Percentiles rank a stretch among this genome's conserved stretches.
Conservation (phyloP, 2,888 invertebrate genomes). For the Agrochola litura region DNA sequence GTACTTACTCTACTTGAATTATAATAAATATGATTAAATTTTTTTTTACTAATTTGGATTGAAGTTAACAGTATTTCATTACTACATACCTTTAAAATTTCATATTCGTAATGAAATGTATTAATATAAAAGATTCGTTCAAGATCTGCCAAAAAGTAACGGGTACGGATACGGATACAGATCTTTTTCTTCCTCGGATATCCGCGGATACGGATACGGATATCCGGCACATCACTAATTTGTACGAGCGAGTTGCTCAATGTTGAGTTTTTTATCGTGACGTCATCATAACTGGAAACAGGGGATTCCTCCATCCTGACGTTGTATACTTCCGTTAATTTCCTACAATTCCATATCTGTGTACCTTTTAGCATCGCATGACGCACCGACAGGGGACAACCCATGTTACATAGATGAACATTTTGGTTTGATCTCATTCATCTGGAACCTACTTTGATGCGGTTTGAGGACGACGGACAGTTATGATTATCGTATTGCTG, state of each 20-base stretch:
- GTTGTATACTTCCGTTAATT: neutral
- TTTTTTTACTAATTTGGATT: too few species aligned
- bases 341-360: neutral
- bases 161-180: too few species aligned
- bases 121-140: too few species aligned
- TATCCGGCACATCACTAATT: too few species aligned
- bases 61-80: too few species aligned
- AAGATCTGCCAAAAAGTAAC: too few species aligned
- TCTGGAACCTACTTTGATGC: conserved; percentile 8
- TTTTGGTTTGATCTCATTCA: neutral
- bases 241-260: neutral
- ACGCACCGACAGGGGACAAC: conserved; percentile 2
- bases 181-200: too few species aligned
- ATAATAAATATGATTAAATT: too few species aligned
- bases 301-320: conserved; percentile 20
- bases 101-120: too few species aligned
- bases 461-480: neutral
- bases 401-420: conserved; percentile 6
- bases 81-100: too few species aligned
- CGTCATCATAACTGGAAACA: conserved; percentile 4
- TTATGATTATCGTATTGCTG: conserved; percentile 1
- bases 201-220: too few species aligned
- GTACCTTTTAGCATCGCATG: neutral
- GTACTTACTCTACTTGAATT: too few species aligned
- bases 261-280: neutral